Evolutionary conservation across 2,888 invertebrate genomes (phyloP), one percentile per base, ranked within the genome.

Genomic region (Cantharis nigra): DNA sequence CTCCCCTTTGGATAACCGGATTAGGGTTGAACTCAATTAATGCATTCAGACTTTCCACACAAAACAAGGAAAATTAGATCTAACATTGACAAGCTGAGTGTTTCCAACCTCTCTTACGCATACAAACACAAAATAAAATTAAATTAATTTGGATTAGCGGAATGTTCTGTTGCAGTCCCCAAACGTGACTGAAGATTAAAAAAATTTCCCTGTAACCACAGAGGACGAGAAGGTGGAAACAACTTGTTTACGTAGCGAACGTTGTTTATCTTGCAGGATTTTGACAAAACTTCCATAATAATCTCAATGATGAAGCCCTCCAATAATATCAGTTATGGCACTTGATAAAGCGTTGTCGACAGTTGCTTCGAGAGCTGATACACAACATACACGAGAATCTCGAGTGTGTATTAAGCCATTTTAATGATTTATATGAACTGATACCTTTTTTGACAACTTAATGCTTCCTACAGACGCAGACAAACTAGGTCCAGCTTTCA

Each of bases 21-120:
- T 74, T 74, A 74, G 74, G 74, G 74, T 74, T 62, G 74, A 74
- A 74, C 69, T 74, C 69, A 74, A 74, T 74, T 74, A 74, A 69
- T 63, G 30, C 63, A 74, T 63, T 69, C 63, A 23, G 69, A 69
- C 74, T 69, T 49, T 74, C 74, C 30, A 49, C 74, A 63, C 28
- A 74, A 63, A 69, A 74, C 74, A 71, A 63, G 20, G 49, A 69
- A 65, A 74, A 74, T 74, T 74, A 69, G 26, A 74, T 74, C 74
- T 49, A 67, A 11, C 26, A 67, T 67, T 67, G 65, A 67, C 65
- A 67, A 49, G 7, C n/a, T n/a, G 49, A 49, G 65, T 67, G 65
- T 67, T 67, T 67, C 18, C 65, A 67, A 67, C 26, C 26, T n/a
- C 20, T n/a, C 65, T 23, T 7, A 20, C 26, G 65, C 65, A 67